Evolutionary conservation across 2,888 invertebrate species (phyloP).

Genomic region (Baccha elongata): DNA sequence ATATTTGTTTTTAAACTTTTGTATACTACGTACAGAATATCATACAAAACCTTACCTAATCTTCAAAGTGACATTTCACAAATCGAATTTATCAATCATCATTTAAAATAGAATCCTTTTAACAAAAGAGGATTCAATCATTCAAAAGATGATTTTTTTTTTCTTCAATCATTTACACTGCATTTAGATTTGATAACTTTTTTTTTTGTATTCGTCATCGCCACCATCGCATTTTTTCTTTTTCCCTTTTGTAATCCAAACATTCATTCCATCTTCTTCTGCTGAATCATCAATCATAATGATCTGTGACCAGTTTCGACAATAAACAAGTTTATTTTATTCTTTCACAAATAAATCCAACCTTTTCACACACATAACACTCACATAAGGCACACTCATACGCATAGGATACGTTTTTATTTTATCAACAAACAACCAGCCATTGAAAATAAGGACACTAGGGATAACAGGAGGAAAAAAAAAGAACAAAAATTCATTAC

Average conservation of each 20-base stretch:
- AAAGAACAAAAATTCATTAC: slow-evolving; percentile 36
- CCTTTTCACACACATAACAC: neutral
- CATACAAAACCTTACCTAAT: too few relatives aligned
- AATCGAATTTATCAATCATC: too few relatives aligned
- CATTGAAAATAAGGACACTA: slow-evolving; percentile 3
- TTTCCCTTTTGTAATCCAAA: slow-evolving; percentile 7
- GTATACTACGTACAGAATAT: too few relatives aligned
- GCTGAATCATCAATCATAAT: slow-evolving; percentile 17
- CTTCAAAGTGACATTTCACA: too few relatives aligned
- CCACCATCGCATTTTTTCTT: neutral
- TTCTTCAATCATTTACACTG: too few relatives aligned
- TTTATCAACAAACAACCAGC: neutral
- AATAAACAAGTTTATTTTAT: slow-evolving; percentile 19
- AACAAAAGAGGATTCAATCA: too few relatives aligned
- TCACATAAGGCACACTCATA: neutral
- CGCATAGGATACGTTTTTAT: neutral
- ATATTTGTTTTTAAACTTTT: too few relatives aligned
- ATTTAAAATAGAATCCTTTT: too few relatives aligned
- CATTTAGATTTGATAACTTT: too few relatives aligned
- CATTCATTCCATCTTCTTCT: slow-evolving; percentile 20
- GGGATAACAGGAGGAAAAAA: neutral
- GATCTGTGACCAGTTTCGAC: slow-evolving; percentile 18
- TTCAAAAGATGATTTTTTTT: too few relatives aligned
- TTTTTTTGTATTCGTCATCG: neutral
- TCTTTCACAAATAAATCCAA: slow-evolving; percentile 12